A percentile compares a stretch with the other conserved stretches of the same genome.
phyloP scores from a whole-genome alignment of 2,888 invertebrate species.

The Augiades crinisus region DNA sequence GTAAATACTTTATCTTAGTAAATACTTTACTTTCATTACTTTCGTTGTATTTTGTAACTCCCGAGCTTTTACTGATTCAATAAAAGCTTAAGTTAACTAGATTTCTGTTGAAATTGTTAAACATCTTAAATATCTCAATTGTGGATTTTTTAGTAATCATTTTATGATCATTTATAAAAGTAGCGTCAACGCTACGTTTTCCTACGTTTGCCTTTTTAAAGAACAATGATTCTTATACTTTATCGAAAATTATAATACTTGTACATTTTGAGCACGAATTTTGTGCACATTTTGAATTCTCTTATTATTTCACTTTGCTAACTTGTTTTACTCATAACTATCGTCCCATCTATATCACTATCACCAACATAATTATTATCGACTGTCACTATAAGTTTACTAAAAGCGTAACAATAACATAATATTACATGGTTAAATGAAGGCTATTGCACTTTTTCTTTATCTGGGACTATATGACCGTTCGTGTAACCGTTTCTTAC shows the following conservation, averaged over 20 bases:
- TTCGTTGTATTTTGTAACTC: conserved; percentile 1
- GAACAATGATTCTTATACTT: no score
- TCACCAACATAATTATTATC: conserved; percentile 1
- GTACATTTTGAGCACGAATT: no score
- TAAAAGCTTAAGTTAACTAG: conserved; percentile 30
- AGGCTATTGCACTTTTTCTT: conserved; percentile 65
- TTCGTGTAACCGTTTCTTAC: conserved; percentile 50
- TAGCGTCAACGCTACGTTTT: no score
- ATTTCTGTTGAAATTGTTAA: not conserved
- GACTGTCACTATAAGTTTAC: conserved; percentile 19
- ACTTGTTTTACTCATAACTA: not conserved
- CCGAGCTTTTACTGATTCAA: conserved; percentile 37
- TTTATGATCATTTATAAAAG: no score
- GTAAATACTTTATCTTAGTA: not conserved
- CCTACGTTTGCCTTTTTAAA: no score
- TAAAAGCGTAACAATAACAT: conserved; percentile 25
- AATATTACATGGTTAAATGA: conserved; percentile 17
- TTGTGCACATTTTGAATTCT: no score
- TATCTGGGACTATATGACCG: conserved; percentile 46
- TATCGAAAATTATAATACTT: no score
- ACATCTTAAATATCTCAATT: no score
- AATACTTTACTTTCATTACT: not conserved
- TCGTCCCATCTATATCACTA: not conserved
- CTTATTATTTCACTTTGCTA: not conserved
- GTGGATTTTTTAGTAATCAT: no score